Conservation (phyloP, 2,113 vertebrate species). For the Tupaia tana region DNA sequence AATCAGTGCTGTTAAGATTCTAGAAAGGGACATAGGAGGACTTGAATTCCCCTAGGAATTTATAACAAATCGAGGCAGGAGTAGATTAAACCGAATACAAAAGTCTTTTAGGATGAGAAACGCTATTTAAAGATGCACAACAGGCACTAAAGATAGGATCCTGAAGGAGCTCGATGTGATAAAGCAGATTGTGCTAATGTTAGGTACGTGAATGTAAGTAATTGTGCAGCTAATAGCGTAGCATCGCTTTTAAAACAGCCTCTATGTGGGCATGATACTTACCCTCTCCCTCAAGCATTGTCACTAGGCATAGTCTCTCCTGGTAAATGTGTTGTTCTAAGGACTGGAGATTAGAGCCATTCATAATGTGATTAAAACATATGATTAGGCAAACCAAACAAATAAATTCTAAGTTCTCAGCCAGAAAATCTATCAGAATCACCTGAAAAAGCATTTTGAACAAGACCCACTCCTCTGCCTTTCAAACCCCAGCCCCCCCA, state of each 20-base stretch:
- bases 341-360: neutral
- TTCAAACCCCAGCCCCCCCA: rapidly evolving
- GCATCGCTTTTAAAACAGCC: neutral
- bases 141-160: neutral
- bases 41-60: neutral
- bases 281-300: neutral
- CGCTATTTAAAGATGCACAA: neutral
- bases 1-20: too few species aligned
- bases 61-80: neutral
- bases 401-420: neutral
- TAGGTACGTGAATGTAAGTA: neutral
- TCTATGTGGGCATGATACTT: neutral
- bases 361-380: neutral
- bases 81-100: neutral
- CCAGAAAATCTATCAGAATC: neutral
- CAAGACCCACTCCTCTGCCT: too few species aligned
- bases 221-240: neutral
- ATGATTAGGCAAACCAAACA: neutral
- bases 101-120: neutral
- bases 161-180: neutral
- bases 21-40: neutral
- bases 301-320: neutral
- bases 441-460: neutral
- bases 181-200: neutral
- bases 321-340: neutral